Evolutionary conservation across 2,888 invertebrate genomes (phyloP).

Genomic region (Drosophila limbata): DNA sequence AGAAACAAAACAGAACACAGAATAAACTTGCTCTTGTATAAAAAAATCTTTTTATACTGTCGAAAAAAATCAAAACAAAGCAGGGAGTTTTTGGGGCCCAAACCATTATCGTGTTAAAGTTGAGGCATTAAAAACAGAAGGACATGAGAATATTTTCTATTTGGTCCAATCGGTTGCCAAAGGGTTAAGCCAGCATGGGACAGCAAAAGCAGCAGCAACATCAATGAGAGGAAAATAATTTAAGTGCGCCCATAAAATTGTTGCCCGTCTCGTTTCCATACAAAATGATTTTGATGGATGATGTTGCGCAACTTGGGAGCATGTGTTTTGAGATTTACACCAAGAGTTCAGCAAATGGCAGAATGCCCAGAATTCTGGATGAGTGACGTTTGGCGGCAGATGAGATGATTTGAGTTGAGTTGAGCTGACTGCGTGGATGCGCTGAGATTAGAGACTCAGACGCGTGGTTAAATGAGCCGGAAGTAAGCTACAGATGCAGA

Average conservation of each 20-base stretch:
- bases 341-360: conserved; percentile 56
- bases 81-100: conserved; percentile 26
- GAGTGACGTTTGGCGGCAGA: conserved; percentile 46
- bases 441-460: conserved; percentile 62
- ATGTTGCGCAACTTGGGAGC: conserved; percentile 79
- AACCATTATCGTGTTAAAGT: conserved; percentile 60
- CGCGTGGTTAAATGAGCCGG: conserved; percentile 73
- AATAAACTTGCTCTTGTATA: conserved; percentile 59
- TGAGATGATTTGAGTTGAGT: conserved; percentile 41
- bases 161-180: conserved; percentile 38
- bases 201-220: background rate
- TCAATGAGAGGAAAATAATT: conserved; percentile 11
- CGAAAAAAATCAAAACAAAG: conserved; percentile 52
- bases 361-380: conserved; percentile 23
- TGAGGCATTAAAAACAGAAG: conserved; percentile 62
- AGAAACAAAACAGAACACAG: conserved; percentile 46
- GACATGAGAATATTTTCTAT: conserved; percentile 13
- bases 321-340: conserved; percentile 74
- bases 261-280: conserved; percentile 74
- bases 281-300: conserved; percentile 80
- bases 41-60: conserved; percentile 44
- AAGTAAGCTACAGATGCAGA: conserved; percentile 35
- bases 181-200: conserved; percentile 58
- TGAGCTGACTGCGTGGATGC: conserved; percentile 65
- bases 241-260: conserved; percentile 69